Conservation (phyloP, 2,888 invertebrate species). For the Gortyna flavago region DNA sequence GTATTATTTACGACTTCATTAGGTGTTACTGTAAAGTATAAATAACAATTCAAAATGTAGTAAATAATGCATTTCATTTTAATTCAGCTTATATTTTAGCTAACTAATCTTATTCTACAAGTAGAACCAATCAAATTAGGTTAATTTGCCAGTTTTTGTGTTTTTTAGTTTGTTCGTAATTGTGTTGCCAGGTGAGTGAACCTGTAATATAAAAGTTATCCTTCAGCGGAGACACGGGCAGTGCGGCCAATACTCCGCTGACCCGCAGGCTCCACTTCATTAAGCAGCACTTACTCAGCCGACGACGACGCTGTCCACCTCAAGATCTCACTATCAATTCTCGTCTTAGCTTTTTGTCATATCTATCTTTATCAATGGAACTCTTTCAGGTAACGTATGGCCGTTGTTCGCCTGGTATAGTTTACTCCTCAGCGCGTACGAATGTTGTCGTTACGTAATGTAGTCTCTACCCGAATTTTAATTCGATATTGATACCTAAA, state of each 20-base stretch:
- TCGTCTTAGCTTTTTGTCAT: slow-evolving; percentile 45
- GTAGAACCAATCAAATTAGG: slow-evolving; percentile 29
- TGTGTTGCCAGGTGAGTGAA: slow-evolving; percentile 56
- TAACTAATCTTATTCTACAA: slow-evolving; percentile 25
- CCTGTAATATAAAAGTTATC: slow-evolving; percentile 67
- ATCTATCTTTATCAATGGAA: slow-evolving; percentile 52
- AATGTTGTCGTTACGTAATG: background rate
- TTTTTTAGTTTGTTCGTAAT: slow-evolving; percentile 30
- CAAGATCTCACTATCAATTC: slow-evolving; percentile 50
- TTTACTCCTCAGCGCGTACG: background rate
- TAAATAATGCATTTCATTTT: slow-evolving; percentile 12
- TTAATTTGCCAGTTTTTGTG: slow-evolving; percentile 36
- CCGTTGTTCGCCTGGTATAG: background rate
- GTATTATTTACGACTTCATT: slow-evolving; percentile 44
- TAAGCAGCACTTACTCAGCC: slow-evolving; percentile 66
- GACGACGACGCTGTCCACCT: slow-evolving; percentile 43
- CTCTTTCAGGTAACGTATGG: slow-evolving; percentile 38
- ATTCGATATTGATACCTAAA: background rate
- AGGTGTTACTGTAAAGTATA: slow-evolving; percentile 16
- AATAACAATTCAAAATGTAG: slow-evolving; percentile 8
- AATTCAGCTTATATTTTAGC: slow-evolving; percentile 17
- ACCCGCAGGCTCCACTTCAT: slow-evolving; percentile 55
- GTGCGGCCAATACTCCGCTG: slow-evolving; percentile 49
- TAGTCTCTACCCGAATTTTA: background rate
- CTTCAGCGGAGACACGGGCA: slow-evolving; percentile 59